A percentile compares a stretch with the other conserved stretches of the same genome.
phyloP scores from a whole-genome alignment of 1,140 invertebrate genomes.

The Macrostomum lignano region DNA sequence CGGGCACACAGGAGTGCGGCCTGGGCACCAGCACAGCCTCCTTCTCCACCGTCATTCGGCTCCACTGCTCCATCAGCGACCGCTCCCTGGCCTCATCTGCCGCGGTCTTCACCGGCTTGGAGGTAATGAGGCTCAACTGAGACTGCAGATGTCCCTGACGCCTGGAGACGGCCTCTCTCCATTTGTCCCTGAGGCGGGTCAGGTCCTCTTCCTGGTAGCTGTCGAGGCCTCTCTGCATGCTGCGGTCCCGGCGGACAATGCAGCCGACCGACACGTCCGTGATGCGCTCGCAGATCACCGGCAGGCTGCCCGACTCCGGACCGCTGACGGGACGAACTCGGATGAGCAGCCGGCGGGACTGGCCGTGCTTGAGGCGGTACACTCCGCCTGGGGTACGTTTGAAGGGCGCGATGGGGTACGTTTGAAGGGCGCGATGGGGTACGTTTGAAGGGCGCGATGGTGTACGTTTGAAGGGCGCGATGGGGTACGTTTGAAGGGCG shows the following conservation, averaged over 20 bases:
- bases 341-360: conserved; percentile 44
- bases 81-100: conserved; percentile 68
- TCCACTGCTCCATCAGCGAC: conserved; percentile 76
- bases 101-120: conserved; percentile 49
- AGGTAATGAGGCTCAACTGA: conserved; percentile 18
- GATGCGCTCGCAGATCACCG: conserved; percentile 72
- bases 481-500: too few species aligned
- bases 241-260: conserved; percentile 29
- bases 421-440: too few species aligned
- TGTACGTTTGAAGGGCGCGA: too few species aligned
- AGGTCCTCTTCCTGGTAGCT: conserved; percentile 93
- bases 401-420: too few species aligned
- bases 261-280: conserved; percentile 44
- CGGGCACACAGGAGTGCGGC: conserved; percentile 72
- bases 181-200: conserved; percentile 52
- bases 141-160: conserved; percentile 53
- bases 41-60: conserved; percentile 67
- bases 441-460: too few species aligned
- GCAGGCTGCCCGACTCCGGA: conserved; percentile 45
- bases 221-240: conserved; percentile 53
- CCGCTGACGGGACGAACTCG: conserved; percentile 13
- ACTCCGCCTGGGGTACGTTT: conserved; percentile 57
- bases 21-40: conserved; percentile 80
- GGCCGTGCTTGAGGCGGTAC: conserved; percentile 64
- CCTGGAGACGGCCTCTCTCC: conserved; percentile 60